These are phyloP conservation scores for Rhynchophorus ferrugineus DNA, from an alignment of 1,140 invertebrate genomes.

Conservation along the genomic window DNA sequence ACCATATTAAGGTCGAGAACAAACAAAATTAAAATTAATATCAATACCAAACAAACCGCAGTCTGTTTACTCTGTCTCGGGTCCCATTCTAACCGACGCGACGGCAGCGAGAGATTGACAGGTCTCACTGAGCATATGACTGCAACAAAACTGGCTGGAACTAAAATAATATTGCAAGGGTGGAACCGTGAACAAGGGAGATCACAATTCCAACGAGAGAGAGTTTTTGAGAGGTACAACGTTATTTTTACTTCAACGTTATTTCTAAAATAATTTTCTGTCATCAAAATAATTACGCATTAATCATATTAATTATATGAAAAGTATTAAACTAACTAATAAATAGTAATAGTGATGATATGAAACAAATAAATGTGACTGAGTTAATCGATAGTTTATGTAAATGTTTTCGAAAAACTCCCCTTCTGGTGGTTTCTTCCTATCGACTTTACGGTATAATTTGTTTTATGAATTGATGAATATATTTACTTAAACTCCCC, in stretches of 20 bases:
- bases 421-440: constrained; percentile 2
- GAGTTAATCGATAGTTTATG: too few species aligned
- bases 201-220: constrained; percentile 6
- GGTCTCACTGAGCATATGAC: background rate
- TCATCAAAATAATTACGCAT: too few species aligned
- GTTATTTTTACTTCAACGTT: background rate
- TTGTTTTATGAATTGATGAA: constrained; percentile 24
- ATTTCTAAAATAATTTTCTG: too few species aligned
- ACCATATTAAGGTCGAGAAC: constrained; percentile 11
- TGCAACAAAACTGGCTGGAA: background rate
- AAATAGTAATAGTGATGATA: too few species aligned
- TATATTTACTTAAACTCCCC: constrained; percentile 19
- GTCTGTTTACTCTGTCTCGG: constrained; percentile 4
- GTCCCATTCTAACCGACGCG: constrained; percentile 2
- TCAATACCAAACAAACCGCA: constrained; percentile 2
- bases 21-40: constrained; percentile 19
- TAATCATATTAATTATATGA: too few species aligned
- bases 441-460: constrained; percentile 16
- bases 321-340: too few species aligned
- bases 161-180: constrained; percentile 9
- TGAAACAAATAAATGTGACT: too few species aligned
- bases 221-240: constrained; percentile 3
- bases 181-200: background rate
- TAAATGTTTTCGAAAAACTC: too few species aligned
- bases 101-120: background rate